These are phyloP conservation scores for Heliothis virescens DNA, from an alignment of 1,140 invertebrate species.

Conservation along the genomic window DNA sequence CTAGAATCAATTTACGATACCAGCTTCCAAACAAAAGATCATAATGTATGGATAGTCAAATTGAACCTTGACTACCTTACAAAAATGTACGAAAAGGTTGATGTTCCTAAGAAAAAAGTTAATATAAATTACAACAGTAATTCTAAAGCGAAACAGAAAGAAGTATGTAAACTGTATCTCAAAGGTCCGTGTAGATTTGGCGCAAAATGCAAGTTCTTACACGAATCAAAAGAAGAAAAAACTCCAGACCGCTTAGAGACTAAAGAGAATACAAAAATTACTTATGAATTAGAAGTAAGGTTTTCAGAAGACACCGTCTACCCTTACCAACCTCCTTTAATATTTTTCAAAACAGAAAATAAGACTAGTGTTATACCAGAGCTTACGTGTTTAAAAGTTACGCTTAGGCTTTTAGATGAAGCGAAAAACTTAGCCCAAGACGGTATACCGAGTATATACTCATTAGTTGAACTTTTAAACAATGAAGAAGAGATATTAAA, in stretches of 20 bases:
- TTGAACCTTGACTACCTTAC: slow-evolving; percentile 90
- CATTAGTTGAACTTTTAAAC: slow-evolving; percentile 89
- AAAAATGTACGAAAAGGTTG: slow-evolving; percentile 86
- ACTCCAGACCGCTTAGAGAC: slow-evolving; percentile 49
- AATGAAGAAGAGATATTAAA: slow-evolving; percentile 89
- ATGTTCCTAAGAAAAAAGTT: slow-evolving; percentile 75
- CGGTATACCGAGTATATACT: slow-evolving; percentile 90
- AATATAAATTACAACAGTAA: slow-evolving; percentile 80
- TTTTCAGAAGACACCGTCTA: slow-evolving; percentile 90
- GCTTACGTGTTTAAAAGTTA: slow-evolving; percentile 88
- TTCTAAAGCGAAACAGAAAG: slow-evolving; percentile 86
- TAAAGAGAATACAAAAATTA: slow-evolving; percentile 71
- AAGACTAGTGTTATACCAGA: slow-evolving; percentile 86
- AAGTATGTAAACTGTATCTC: slow-evolving; percentile 89
- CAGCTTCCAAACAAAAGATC: slow-evolving; percentile 89
- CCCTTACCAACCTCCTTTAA: slow-evolving; percentile 90
- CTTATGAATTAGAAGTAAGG: slow-evolving; percentile 90
- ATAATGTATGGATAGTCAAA: slow-evolving; percentile 89
- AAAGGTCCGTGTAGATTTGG: slow-evolving; percentile 90
- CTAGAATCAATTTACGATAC: slow-evolving; percentile 91
- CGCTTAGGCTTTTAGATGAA: slow-evolving; percentile 88
- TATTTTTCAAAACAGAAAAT: slow-evolving; percentile 88
- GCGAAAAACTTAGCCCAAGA: slow-evolving; percentile 88
- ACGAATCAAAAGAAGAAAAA: slow-evolving; percentile 85
- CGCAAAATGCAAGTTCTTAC: slow-evolving; percentile 90